Base-by-base conservation (phyloP, 2,113 vertebrate genomes). In the Microtus pennsylvanicus region DNA sequence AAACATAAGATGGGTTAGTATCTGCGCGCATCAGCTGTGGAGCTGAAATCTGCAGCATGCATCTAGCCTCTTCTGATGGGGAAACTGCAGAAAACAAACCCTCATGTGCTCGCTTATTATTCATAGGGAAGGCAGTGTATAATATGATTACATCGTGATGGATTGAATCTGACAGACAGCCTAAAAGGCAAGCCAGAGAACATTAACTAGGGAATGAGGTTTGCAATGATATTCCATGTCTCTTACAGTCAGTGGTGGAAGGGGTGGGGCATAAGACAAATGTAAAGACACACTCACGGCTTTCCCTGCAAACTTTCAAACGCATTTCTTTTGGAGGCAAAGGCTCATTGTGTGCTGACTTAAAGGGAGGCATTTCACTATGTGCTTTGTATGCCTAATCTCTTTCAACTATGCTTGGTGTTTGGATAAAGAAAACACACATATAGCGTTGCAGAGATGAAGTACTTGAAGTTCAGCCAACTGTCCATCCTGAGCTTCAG, bases 141-240 rank as follows among this genome's bases (percentile, higher is more conserved):
- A 94, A 97, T 95, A 91, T 77, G 95, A 97, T 96, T 92, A 89
- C 65, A 3, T 61, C 9, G 0, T 96, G 97, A 97, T 92, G 92
- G 96, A 94, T 93, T 92, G 90, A 94, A 95, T 92, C 92, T 0
- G 93, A 92, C 96, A 94, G 95, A 58, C 28, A 69, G 72, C n/a
- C 8, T 52, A 83, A 95, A 93, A 90, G 83, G 83, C 67, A n/a
- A 74, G 87, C 85, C 1, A 7, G 87, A 81, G 92, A 92, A 65
- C 77, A 65, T 92, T 89, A 90, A 74, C 65, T 17, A 52, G 94
- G 52, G 89, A 94, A 91, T 96, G 92, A 77, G 38, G 65, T 95
- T 95, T 75, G 58, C 91, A 45, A 80, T 58, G 93, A 89, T 87
- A 70, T 14, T 81, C 94, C 61, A 0, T n/a, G 90, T 94, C 88